A percentile compares a stretch with the other conserved stretches of the same genome.
Conservation (phyloP, 2,797 vertebrate genomes). For the Lutjanus campechanus region DNA sequence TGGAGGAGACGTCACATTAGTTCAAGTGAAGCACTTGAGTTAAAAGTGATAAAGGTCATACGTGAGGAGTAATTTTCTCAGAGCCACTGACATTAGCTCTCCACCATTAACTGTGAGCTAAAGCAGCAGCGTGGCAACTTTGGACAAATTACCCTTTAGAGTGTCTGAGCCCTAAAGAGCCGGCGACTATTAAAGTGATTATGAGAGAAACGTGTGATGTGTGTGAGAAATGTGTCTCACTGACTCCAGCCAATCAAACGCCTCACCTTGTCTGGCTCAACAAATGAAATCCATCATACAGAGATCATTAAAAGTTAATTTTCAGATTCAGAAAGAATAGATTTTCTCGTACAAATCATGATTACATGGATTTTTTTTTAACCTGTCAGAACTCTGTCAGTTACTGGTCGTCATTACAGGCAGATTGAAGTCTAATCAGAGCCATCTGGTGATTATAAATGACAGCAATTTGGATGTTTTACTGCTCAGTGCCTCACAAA, state of each 20-base stretch:
- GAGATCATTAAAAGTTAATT: conserved; percentile 44
- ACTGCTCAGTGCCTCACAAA: background rate
- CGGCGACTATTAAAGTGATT: conserved; percentile 32
- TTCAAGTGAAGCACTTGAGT: background rate
- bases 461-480: background rate
- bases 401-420: background rate
- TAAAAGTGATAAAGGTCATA: conserved; percentile 4
- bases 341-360: background rate
- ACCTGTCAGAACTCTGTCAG: background rate
- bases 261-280: conserved; percentile 19
- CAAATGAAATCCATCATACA: conserved; percentile 22
- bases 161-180: conserved; percentile 7
- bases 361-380: background rate
- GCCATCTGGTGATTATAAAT: conserved; percentile 12
- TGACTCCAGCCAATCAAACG: background rate
- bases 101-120: conserved; percentile 29
- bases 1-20: background rate
- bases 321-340: background rate
- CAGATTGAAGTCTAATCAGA: conserved; percentile 19
- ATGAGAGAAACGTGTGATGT: conserved; percentile 16
- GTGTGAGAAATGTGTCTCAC: conserved; percentile 4
- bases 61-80: conserved; percentile 26
- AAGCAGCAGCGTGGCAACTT: conserved; percentile 8
- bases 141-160: conserved; percentile 27
- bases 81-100: conserved; percentile 15